Base-by-base conservation (phyloP, 2,113 vertebrate genomes). In the Elephantulus edwardii region DNA sequence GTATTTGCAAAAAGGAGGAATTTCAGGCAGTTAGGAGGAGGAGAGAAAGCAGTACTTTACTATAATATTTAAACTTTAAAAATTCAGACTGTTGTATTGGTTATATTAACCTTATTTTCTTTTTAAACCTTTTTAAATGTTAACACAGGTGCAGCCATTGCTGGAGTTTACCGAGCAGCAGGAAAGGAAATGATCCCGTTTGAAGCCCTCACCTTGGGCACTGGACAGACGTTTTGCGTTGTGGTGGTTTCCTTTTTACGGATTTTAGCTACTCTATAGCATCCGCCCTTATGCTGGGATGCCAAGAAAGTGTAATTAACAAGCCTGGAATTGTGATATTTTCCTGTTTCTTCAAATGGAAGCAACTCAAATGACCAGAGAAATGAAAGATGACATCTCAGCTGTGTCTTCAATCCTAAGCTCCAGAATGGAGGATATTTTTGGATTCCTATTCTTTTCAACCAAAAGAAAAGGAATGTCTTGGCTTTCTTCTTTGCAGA, bases 161-260 rank as follows among this genome's bases (percentile, higher is more conserved):
- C 99, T 46, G 99, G 99, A 5, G 99, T 99, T 60, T 99, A 99
- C 97, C 98, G 98, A 97, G 99, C 99, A 8, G 99, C 99, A 0
- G 99, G 98, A 91, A 99, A 99, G 95, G 98, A 97, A 72, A 99
- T 99, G 99, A 98, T 98, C 50, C 98, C 98, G 0, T 97, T 99
- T 58, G 99, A 98, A 96, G 99, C 99, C 28, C 98, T 99, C 38
- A 98, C 99, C 70, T 97, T 98, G 17, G 99, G 99, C 11, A 98
- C 99, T 1, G 99, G 99, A 56, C 99, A 99, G 98, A 99, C 99
- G 0, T 99, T 99, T 93, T 99, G 98, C 9, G 97, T 99, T 24
- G 97, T 99, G 74, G 86, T 99, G 62, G 98, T 99, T 96, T 99
- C 99, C 0, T 99, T 99, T 95, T 96, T 99, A 87, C 98, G 99